Percentiles rank a stretch among this genome's conserved stretches.
Conservation (phyloP, 2,797 vertebrate species). For the Mus caroli region DNA sequence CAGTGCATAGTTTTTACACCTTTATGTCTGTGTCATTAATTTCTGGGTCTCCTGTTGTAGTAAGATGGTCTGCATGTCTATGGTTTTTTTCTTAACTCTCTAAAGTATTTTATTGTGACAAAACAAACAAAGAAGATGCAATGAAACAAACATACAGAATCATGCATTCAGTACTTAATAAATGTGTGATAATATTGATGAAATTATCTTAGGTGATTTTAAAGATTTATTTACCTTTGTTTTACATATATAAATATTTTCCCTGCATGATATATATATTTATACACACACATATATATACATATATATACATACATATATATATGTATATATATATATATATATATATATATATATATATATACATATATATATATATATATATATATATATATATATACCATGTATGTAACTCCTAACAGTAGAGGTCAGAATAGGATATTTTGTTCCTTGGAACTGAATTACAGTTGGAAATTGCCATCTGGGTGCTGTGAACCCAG, state of each 20-base stretch:
- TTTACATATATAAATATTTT: neutral
- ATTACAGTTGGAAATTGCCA: neutral
- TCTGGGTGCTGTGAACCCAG: neutral
- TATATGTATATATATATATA: too few relatives aligned
- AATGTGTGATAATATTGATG: neutral
- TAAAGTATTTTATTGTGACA: constrained; percentile 5
- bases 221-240: neutral
- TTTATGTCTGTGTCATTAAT: neutral
- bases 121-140: neutral
- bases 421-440: neutral
- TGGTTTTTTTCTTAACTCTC: neutral
- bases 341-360: too few relatives aligned
- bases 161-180: neutral
- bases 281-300: too few relatives aligned
- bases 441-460: neutral
- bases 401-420: neutral
- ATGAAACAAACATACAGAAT: neutral
- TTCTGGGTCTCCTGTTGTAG: neutral
- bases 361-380: too few relatives aligned
- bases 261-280: too few relatives aligned
- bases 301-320: too few relatives aligned
- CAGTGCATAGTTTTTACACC: neutral
- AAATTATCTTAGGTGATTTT: neutral
- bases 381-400: too few relatives aligned
- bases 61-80: too few relatives aligned